These are phyloP conservation scores for Chascanopsetta lugubris DNA, from an alignment of 2,113 vertebrate species.

Conservation along the genomic window DNA sequence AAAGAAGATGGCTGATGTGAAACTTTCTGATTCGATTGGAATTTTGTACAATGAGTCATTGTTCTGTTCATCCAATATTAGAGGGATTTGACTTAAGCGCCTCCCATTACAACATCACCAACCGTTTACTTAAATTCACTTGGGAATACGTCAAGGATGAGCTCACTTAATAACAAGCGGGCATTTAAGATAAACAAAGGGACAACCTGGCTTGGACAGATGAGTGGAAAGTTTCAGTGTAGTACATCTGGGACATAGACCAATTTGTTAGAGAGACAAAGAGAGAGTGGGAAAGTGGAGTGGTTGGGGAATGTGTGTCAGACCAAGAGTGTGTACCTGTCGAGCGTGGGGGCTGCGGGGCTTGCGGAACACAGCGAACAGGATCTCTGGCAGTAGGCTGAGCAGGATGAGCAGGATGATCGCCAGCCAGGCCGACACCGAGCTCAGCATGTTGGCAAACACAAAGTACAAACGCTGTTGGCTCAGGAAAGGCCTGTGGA, in stretches of 20 bases:
- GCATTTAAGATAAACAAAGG: not conserved
- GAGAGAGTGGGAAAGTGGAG: not conserved
- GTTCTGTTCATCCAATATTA: not conserved
- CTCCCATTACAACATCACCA: not conserved
- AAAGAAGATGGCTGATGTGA: no score
- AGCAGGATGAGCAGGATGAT: slow-evolving; percentile 94
- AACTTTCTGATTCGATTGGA: no score
- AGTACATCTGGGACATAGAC: no score
- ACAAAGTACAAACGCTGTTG: slow-evolving; percentile 98
- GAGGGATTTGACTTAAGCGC: not conserved
- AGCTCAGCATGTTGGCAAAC: slow-evolving; percentile 95
- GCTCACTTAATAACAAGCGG: not conserved
- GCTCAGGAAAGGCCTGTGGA: slow-evolving; percentile 91
- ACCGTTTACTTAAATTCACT: not conserved
- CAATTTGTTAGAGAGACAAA: no score
- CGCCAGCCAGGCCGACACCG: slow-evolving; percentile 91
- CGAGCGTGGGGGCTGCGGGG: slow-evolving; percentile 63
- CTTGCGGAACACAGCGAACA: slow-evolving; percentile 80
- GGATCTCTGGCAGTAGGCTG: slow-evolving; percentile 94
- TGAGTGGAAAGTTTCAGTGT: not conserved
- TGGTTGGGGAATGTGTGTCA: not conserved
- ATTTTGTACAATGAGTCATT: no score
- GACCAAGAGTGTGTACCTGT: slow-evolving; percentile 79
- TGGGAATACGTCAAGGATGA: not conserved
- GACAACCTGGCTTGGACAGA: no score